Evolutionary conservation across 2,797 vertebrate species (phyloP), one percentile per base, ranked within the genome.

Genomic region (Eulemur rubriventer): DNA sequence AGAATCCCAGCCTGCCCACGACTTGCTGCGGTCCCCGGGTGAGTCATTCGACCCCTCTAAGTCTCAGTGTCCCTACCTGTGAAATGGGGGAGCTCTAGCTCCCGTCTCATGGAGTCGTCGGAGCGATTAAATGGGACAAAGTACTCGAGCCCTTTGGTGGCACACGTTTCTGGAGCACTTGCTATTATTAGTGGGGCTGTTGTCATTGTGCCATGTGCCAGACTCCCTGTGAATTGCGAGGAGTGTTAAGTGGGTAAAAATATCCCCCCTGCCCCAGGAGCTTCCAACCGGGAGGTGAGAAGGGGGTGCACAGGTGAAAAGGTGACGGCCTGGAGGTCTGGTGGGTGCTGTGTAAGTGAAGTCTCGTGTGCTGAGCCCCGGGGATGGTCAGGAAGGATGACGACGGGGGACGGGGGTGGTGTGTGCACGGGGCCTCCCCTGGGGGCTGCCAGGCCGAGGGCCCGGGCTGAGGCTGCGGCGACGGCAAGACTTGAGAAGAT

Each of bases 231-330:
- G 50, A 84, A 35, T 38, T 48, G 43, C 3, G 2, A 46, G 69
- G n/a, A 52, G 26, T 75, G 52, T 83, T 28, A 38, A 2, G 14
- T 13, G 26, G 33, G 18, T 92, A 80, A 96, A 96, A 89, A 90
- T 28, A 89, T 41, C 33, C 63, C 59, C 1, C 1, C 59, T 41
- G 4, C 52, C 52, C 30, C 30, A 33, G 78, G 50, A 80, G 9
- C 43, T 8, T 80, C 41, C 33, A 35, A 17, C 69, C 63, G 48
- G 52, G 75, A 82, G 35, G 82, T 59, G 26, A 78, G 63, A 63
- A 70, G 50, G 55, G 16, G 55, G 26, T 1, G 3, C 38, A 50
- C 0, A 4, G 24, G 33, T 20, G 69, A 46, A 16, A 67, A 67
- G 43, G 12, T 2, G 11, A 12, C 0, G 0, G 48, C 2, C 0